Evolutionary conservation across 2,888 invertebrate species (phyloP), one percentile per base, ranked within the genome.

Genomic region (Cotesia congregata): DNA sequence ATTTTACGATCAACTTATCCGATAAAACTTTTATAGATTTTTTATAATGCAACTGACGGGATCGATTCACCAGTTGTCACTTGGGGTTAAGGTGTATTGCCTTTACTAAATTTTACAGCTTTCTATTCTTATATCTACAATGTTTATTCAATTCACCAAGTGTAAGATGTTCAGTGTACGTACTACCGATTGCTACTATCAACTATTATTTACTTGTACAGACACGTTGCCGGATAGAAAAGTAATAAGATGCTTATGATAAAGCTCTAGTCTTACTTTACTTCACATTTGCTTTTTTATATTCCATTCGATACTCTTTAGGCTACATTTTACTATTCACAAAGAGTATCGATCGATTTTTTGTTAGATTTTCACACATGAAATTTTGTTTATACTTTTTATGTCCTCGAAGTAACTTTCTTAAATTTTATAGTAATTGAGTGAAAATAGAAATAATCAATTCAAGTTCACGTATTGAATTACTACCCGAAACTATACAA

Each of bases 1-100:
- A 38, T 80, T 80, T 80, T 78, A 78, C 74, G 78, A 78, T 76
- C 73, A 70, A 74, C 77, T 80, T 78, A 17, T 65, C 62, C 62
- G 15, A 20, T 15, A 20, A 62, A 17, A 62, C 38, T 65, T 12
- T 65, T 65, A 30, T 77, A 67, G 62, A 74, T 69, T 78, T 76
- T 75, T 72, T 71, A 73, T 67, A 59, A 65, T 38, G 15, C 73
- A 38, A 59, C 50, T 67, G 67, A 73, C 67, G 41, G 73, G 67
- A 73, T 73, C 73, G 64, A 20, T 72, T 72, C 61, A 61, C 69
- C 68, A 65, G 60, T 61, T 69, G 68, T 30, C 61, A 5, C 60
- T n/a, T 72, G 64, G n/a, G 62, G 61, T 61, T 20, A 65, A 64
- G 62, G 17, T 15, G 12, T 41, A 15, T 61, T 30, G 41, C 20